Base-by-base conservation (phyloP, 2,888 invertebrate genomes). In the Oxytorus armatus region DNA sequence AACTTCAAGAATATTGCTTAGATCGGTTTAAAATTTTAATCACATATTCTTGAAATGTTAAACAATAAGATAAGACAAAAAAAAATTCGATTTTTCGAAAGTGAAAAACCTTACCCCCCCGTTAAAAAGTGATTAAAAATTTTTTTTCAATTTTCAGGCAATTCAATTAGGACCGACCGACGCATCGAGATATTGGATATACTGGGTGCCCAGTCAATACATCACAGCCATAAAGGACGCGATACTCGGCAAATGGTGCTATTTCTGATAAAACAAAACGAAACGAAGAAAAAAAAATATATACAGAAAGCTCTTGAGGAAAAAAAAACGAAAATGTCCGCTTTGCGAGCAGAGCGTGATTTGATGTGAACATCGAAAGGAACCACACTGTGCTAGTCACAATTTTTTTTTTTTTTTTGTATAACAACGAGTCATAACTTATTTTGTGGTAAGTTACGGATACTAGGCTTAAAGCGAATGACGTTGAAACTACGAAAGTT, bases 121-220 rank as follows among this genome's bases (percentile, higher is more conserved):
- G n/a, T n/a, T 2, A 42, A 47, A 16, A 47, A 14, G 3, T 47
- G 7, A 16, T 47, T 47, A 14, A 47, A 1, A 11, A 70, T 51
- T 44, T 33, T 53, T 51, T 57, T 59, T 80, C 18, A 25, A 47
- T 83, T 89, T 88, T 2, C 92, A 97, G 96, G 97, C 96, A 74
- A 94, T 98, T 79, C 98, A 98, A 92, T 92, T 98, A 85, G 98
- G 98, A 14, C 96, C 98, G 7, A 98, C 98, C 63, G 98, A 98
- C 92, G 97, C 97, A 3, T 97, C 97, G 33, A 93, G 97, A 84
- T 97, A 97, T 92, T 98, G 97, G 97, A 95, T 98, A 80, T 98
- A 98, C 92, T 98, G 98, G 98, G 97, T 98, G 55, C 98, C 98
- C 8, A 97, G 97, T 61, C 96, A 97, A 90, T 98, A 97, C 91